These are phyloP conservation scores for Gorsachius magnificus DNA, from an alignment of 2,797 vertebrate species.

Conservation along the genomic window DNA sequence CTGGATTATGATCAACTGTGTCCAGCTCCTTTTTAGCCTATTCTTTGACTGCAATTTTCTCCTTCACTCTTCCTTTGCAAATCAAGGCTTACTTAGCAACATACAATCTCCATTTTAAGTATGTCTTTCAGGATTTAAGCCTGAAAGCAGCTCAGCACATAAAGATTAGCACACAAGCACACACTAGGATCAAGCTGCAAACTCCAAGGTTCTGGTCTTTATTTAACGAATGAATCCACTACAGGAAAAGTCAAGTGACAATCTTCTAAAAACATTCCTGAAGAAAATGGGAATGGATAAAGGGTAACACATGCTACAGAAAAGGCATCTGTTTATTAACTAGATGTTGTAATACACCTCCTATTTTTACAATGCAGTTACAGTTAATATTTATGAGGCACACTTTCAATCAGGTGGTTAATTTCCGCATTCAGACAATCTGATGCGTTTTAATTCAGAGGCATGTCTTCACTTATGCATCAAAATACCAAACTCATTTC, in stretches of 20 bases:
- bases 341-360: background rate
- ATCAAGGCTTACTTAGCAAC: background rate
- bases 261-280: background rate
- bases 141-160: conserved; percentile 13
- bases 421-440: conserved; percentile 39
- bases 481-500: conserved; percentile 20
- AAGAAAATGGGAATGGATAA: background rate
- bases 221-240: background rate
- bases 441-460: conserved; percentile 11
- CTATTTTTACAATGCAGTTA: conserved; percentile 17
- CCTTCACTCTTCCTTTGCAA: background rate
- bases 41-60: background rate
- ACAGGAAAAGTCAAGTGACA: background rate
- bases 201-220: background rate
- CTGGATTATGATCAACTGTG: background rate
- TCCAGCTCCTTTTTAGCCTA: background rate
- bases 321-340: conserved; percentile 14
- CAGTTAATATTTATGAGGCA: conserved; percentile 47
- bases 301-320: background rate
- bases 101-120: background rate
- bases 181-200: background rate
- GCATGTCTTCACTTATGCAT: background rate
- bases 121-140: background rate
- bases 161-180: background rate
- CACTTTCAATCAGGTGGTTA: conserved; percentile 33